Conservation (phyloP, 2,797 vertebrate species). For the Neosalanx taihuensis region DNA sequence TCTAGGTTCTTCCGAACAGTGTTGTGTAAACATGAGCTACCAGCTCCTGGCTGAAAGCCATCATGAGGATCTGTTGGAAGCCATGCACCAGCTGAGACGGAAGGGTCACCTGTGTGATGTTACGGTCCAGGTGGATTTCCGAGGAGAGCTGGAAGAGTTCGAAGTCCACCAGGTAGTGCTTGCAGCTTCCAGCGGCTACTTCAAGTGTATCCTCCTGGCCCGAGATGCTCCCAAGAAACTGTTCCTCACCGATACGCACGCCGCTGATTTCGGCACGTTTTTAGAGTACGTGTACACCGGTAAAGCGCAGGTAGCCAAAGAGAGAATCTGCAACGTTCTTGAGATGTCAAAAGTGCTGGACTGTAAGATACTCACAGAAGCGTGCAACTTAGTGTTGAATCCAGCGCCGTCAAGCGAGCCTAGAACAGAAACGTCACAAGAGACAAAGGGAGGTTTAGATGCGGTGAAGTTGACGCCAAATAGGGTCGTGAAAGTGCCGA, state of each 20-base stretch:
- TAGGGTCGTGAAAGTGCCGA: slow-evolving; percentile 30
- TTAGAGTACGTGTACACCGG: slow-evolving; percentile 93
- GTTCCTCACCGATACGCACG: slow-evolving; percentile 76
- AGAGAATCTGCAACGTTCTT: slow-evolving; percentile 77
- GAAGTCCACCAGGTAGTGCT: slow-evolving; percentile 89
- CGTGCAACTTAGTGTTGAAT: slow-evolving; percentile 70
- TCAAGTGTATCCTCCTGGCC: slow-evolving; percentile 83
- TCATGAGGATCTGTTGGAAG: slow-evolving; percentile 80
- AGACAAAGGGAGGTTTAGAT: slow-evolving; percentile 4
- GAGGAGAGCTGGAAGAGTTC: slow-evolving; percentile 84
- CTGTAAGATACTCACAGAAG: slow-evolving; percentile 82
- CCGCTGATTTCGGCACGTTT: slow-evolving; percentile 82
- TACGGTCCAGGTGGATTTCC: slow-evolving; percentile 84
- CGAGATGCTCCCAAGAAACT: slow-evolving; percentile 73
- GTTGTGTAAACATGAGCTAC: slow-evolving; percentile 77
- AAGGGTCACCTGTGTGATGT: slow-evolving; percentile 87
- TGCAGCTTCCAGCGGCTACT: slow-evolving; percentile 92
- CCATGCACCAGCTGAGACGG: slow-evolving; percentile 84
- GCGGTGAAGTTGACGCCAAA: not conserved
- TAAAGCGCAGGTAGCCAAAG: slow-evolving; percentile 78
- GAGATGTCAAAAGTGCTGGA: slow-evolving; percentile 82
- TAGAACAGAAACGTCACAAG: not conserved
- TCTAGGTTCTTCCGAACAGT: slow-evolving; percentile 21
- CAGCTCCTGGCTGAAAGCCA: slow-evolving; percentile 83
- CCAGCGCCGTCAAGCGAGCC: slow-evolving; percentile 20